These are phyloP conservation scores for Triplophysa rosa DNA, from an alignment of 2,113 vertebrate genomes.

Conservation along the genomic window DNA sequence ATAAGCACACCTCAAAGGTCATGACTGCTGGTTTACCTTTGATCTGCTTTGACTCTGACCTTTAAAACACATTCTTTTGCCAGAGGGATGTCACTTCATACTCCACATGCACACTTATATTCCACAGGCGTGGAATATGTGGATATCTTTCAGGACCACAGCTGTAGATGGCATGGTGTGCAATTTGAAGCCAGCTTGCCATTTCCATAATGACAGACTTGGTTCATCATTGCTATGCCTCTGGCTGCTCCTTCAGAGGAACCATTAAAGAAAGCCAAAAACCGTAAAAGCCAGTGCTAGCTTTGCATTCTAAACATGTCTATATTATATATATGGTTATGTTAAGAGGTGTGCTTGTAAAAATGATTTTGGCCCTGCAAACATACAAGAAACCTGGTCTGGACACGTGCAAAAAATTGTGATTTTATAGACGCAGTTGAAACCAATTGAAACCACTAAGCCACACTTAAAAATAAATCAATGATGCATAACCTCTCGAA, in stretches of 20 bases:
- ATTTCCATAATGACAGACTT: conserved; percentile 32
- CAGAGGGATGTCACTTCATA: conserved; percentile 4
- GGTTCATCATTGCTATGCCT: background rate
- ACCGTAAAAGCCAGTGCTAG: conserved; percentile 3
- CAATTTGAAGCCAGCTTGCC: conserved; percentile 1
- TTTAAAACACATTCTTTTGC: background rate
- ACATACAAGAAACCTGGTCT: background rate
- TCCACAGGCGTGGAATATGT: background rate
- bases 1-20: background rate
- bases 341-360: conserved; percentile 30
- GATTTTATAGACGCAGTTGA: background rate
- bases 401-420: conserved; percentile 2
- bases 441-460: background rate
- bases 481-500: background rate
- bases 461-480: background rate
- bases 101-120: background rate
- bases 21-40: conserved; percentile 4
- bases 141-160: conserved; percentile 5
- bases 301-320: conserved; percentile 18
- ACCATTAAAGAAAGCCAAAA: conserved; percentile 9
- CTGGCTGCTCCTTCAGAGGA: conserved; percentile 20
- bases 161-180: background rate
- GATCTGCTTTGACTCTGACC: conserved; percentile 32
- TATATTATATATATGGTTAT: conserved; percentile 21
- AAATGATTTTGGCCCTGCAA: conserved; percentile 23